A percentile compares a stretch with the other conserved stretches of the same genome.
Conservation (phyloP, 1,140 invertebrate species). For the Olivierus martensii region DNA sequence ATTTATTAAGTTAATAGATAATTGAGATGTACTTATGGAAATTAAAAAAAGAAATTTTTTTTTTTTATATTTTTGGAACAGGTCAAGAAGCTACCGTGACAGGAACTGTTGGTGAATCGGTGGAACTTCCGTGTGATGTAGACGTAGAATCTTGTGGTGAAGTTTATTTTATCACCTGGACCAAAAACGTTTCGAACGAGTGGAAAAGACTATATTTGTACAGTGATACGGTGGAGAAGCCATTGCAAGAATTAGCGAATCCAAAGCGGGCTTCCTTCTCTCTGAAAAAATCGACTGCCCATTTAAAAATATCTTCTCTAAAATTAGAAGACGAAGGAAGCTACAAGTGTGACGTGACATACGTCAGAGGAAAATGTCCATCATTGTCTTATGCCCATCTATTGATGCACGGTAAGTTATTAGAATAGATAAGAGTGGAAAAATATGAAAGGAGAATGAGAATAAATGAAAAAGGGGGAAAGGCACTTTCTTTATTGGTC, state of each 20-base stretch:
- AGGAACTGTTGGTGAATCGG: conserved; percentile 18
- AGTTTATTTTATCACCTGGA: conserved; percentile 25
- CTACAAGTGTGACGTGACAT: conserved; percentile 25
- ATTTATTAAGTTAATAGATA: too few relatives aligned
- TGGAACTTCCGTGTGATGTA: conserved; percentile 19
- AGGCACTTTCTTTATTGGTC: too few relatives aligned
- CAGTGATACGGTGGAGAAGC: conserved; percentile 21
- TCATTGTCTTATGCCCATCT: conserved; percentile 23
- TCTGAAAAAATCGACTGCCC: conserved; percentile 7
- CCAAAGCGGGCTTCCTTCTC: conserved; percentile 16
- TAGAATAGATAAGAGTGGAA: not conserved
- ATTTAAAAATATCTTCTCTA: conserved; percentile 14
- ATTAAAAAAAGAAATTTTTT: too few relatives aligned
- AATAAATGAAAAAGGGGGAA: too few relatives aligned
- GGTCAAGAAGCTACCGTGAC: conserved; percentile 4
- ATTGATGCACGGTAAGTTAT: conserved; percentile 20
- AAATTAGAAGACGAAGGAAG: conserved; percentile 19
- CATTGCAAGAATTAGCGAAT: conserved; percentile 19
- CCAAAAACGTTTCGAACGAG: conserved; percentile 17
- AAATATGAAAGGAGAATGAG: too few relatives aligned
- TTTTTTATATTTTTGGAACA: not conserved
- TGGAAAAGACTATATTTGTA: conserved; percentile 23
- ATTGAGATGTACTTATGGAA: too few relatives aligned
- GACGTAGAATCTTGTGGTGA: conserved; percentile 21
- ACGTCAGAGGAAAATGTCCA: conserved; percentile 23